Evolutionary conservation across 2,113 vertebrate species (phyloP), one percentile per base, ranked within the genome.

Genomic region (Gorsachius goisagi): DNA sequence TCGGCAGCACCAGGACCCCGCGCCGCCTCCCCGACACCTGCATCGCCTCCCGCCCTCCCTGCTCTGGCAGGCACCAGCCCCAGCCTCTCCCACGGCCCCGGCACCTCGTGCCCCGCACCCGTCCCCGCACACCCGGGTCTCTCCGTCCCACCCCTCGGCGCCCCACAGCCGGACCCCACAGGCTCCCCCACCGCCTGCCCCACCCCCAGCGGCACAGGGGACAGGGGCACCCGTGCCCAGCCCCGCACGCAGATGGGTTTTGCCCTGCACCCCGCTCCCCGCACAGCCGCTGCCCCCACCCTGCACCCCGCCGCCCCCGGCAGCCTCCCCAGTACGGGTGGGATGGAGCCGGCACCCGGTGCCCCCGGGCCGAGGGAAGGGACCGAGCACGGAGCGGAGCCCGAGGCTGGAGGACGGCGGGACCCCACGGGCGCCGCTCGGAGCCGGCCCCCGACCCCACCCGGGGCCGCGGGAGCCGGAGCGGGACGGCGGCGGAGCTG

Each of bases 131-230:
- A 3, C 1, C 11, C 1, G 3, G 20, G 14, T 41, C 23, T 21
- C 41, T 6, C 2, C 16, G 17, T 59, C 58, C 45, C 32, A 1
- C 16, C 32, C n/a, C 28, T n/a, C 11, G 13, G 23, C 9, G 5
- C 12, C 44, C 49, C 62, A 21, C 5, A 5, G 26, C 24, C 1
- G 2, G 24, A 15, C 27, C 41, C n/a, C 37, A 12, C 5, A 2
- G 23, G 1, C 13, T 9, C 6, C 35, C 66, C 10, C 49, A 20
- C 22, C 41, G 4, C 23, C 22, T 1, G 0, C 1, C 19, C 47
- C 14, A 0, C 24, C 8, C 44, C 47, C 27, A 0, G 2, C 9
- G 27, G 6, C 22, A 63, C 74, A 4, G 1, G 1, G 28, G n/a
- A 33, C 41, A 0, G 1, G 15, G 26, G 12, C 5, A 18, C 30